A percentile compares a stretch with the other conserved stretches of the same genome.
Conservation (phyloP, 2,888 invertebrate genomes). For the Branchipolynoe longqiensis region DNA sequence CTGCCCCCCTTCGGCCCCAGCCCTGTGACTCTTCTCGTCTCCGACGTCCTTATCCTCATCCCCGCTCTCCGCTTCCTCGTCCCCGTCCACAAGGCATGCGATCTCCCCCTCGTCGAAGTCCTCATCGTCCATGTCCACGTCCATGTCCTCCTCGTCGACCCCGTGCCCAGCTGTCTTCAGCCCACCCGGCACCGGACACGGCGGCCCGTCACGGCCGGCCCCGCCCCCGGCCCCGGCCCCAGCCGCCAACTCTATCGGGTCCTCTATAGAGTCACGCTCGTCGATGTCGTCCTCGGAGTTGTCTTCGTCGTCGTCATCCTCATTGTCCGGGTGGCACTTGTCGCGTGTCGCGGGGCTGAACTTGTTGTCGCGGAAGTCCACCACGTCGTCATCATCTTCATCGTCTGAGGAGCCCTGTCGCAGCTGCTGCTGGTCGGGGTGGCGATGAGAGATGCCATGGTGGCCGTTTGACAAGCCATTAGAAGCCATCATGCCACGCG, state of each 20-base stretch:
- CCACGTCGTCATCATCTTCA: slow-evolving; percentile 20
- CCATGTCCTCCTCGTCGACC: slow-evolving; percentile 21
- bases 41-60: background rate
- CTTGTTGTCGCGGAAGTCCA: slow-evolving; percentile 13
- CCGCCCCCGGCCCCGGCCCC: background rate
- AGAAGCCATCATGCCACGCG: too few relatives aligned
- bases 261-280: slow-evolving; percentile 36
- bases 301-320: background rate
- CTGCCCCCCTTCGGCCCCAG: background rate
- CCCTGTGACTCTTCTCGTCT: background rate
- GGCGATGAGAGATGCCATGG: background rate
- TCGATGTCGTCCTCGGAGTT: background rate
- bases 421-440: background rate
- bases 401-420: slow-evolving; percentile 21
- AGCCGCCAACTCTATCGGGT: background rate
- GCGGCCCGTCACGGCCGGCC: background rate
- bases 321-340: background rate
- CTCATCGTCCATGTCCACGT: background rate
- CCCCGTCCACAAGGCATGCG: background rate
- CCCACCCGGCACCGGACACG: background rate
- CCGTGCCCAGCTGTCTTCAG: too few relatives aligned
- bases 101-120: background rate
- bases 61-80: background rate
- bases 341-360: background rate
- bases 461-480: slow-evolving; percentile 20